Evolutionary conservation across 2,113 vertebrate genomes (phyloP).

Genomic region (Eulemur macaco): DNA sequence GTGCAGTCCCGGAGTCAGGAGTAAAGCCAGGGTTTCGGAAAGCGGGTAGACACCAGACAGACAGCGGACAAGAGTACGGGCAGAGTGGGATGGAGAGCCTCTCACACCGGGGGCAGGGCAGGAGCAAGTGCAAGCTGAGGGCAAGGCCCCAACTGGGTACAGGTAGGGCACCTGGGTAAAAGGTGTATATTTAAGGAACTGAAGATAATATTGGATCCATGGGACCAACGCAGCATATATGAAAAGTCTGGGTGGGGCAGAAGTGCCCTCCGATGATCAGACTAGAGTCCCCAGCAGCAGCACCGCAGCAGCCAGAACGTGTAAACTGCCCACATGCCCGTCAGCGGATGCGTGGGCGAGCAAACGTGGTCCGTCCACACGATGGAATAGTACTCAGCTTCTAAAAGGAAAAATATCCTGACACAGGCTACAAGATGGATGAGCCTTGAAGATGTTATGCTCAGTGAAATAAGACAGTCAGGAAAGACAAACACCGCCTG

Average conservation of each 20-base stretch:
- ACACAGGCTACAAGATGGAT: rapidly evolving
- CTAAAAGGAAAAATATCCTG: not conserved
- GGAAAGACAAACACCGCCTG: not conserved
- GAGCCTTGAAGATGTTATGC: not conserved
- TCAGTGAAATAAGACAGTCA: not conserved
- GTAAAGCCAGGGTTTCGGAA: not conserved
- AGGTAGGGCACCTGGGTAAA: not conserved
- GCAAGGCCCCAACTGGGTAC: not conserved
- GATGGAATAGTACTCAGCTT: not conserved
- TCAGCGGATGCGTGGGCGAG: rapidly evolving
- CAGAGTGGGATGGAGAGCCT: not conserved
- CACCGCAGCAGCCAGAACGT: not conserved
- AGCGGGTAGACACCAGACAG: rapidly evolving
- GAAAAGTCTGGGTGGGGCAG: not conserved
- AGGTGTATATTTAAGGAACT: not conserved
- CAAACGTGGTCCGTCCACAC: rapidly evolving
- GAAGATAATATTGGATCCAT: not conserved
- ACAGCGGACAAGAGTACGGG: rapidly evolving
- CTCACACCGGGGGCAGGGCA: rapidly evolving
- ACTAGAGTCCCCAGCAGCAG: not conserved
- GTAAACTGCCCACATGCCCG: rapidly evolving
- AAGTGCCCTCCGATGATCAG: not conserved
- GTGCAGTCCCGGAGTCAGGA: not conserved
- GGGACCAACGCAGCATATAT: not conserved
- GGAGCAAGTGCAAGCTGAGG: no score